Percentiles rank a stretch among this genome's conserved stretches.
Conservation (phyloP, 2,113 vertebrate genomes). For the Reinhardtius hippoglossoides region DNA sequence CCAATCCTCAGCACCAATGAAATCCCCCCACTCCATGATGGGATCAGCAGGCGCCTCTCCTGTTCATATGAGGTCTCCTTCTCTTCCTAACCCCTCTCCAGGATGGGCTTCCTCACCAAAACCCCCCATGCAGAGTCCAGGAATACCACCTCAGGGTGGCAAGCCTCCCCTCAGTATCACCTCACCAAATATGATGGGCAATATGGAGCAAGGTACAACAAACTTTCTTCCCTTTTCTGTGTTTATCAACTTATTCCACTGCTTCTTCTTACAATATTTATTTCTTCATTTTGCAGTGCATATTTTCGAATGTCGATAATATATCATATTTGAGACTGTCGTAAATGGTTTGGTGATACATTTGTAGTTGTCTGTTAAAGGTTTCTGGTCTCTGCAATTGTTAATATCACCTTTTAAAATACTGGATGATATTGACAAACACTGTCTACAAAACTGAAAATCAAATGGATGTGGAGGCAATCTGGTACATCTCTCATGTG, state of each 20-base stretch:
- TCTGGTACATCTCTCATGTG: constrained; percentile 9
- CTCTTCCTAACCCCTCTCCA: constrained; percentile 96
- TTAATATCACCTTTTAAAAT: not conserved
- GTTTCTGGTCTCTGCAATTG: not conserved
- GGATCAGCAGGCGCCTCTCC: constrained; percentile 98
- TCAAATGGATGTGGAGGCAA: not conserved
- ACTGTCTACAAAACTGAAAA: constrained; percentile 6
- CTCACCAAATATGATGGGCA: constrained; percentile 95
- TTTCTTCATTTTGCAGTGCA: not conserved
- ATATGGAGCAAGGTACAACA: constrained; percentile 89
- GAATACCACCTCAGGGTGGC: constrained; percentile 90
- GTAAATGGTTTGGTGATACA: not conserved
- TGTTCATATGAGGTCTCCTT: constrained; percentile 99
- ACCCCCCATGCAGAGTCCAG: constrained; percentile 97
- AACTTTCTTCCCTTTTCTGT: not conserved
- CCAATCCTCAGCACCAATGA: constrained; percentile 92
- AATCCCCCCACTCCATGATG: constrained; percentile 95
- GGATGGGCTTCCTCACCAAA: constrained; percentile 99
- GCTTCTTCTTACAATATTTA: not conserved
- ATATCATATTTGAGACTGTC: not conserved
- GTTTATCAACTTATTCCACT: no score
- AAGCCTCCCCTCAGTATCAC: constrained; percentile 94
- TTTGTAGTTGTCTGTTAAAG: not conserved
- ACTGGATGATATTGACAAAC: not conserved
- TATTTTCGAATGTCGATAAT: not conserved